Base-by-base conservation (phyloP, 1,140 invertebrate genomes). In the Drosophila bocki region DNA sequence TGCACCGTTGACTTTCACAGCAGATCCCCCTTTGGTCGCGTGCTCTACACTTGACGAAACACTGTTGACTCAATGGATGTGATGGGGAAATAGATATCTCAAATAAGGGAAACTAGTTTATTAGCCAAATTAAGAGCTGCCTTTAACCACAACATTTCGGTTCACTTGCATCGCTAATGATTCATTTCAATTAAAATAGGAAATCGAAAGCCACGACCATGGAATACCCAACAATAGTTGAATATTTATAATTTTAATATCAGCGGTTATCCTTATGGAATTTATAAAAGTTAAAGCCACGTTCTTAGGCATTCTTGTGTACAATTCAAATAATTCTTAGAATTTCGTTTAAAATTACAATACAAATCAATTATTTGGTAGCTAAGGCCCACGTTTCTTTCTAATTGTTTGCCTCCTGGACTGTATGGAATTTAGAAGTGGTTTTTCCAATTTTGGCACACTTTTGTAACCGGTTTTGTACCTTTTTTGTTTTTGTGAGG, bases 1-100 rank as follows among this genome's bases (percentile, higher is more conserved):
- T 78, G 75, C 72, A 78, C 57, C 50, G 64, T 61, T 68, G 74
- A 59, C 74, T 76, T 76, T 76, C 72, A 76, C 74, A 76, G 71
- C 74, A 76, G 71, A 61, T 53, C 47, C 42, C 39, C 51, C n/a
- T 35, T 56, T 75, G 41, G 74, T 76, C 74, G 74, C 74, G 74
- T 76, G 74, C 74, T 57, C 47, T 44, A 56, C 70, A 75, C 72
- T 75, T 64, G 70, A 58, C 61, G 72, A 57, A 75, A 75, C 70
- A 64, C 39, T 39, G 59, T 63, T 33, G 35, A 41, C 35, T 39
- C 19, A 22, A 37, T 54, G 53, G 33, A 7, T 26, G n/a, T 11
- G 13, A 17, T 35, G 53, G 53, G 19, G 19, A 39, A 56, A 22
- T 56, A 15, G 53, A 56, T 56, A 56, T 56, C 53, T 15, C 51